A percentile compares a stretch with the other conserved stretches of the same genome.
phyloP scores from a whole-genome alignment of 2,797 vertebrate species.

The Chiroxiphia lanceolata region DNA sequence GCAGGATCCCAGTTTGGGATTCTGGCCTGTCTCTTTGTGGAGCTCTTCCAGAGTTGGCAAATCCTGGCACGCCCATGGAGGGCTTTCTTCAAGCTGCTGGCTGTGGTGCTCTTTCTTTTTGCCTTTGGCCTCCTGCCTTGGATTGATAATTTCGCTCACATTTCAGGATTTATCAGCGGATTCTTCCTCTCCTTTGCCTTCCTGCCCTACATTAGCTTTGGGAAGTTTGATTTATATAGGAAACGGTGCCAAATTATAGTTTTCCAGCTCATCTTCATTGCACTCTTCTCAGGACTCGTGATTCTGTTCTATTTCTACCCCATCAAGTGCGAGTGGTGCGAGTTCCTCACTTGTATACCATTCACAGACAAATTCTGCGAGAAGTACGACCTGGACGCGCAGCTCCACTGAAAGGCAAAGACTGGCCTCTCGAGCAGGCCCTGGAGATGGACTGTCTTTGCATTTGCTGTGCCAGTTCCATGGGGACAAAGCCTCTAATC shows the following conservation, averaged over 20 bases:
- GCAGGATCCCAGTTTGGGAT: slow-evolving; percentile 98
- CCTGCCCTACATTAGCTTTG: slow-evolving; percentile 98
- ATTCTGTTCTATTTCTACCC: slow-evolving; percentile 95
- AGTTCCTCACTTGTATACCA: slow-evolving; percentile 97
- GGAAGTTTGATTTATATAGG: slow-evolving; percentile 94
- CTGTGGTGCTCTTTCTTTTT: slow-evolving; percentile 93
- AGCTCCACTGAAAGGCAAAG: slow-evolving; percentile 87
- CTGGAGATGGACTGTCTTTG: slow-evolving; percentile 31
- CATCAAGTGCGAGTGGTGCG: slow-evolving; percentile 96
- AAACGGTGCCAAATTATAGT: slow-evolving; percentile 97
- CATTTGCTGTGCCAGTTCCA: slow-evolving; percentile 67
- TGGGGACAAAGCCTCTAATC: slow-evolving; percentile 64
- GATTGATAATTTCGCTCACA: slow-evolving; percentile 99
- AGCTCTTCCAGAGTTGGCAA: slow-evolving; percentile 99
- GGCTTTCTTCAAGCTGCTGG: slow-evolving; percentile 93
- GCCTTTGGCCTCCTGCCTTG: slow-evolving; percentile 95
- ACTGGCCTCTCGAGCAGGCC: slow-evolving; percentile 26
- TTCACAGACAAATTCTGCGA: slow-evolving; percentile 99
- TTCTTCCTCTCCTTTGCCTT: slow-evolving; percentile 98
- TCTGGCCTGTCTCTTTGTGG: slow-evolving; percentile 97
- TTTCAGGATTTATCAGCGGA: slow-evolving; percentile 94
- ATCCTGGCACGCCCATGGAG: slow-evolving; percentile 96
- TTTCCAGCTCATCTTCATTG: slow-evolving; percentile 91
- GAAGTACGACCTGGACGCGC: slow-evolving; percentile 97
- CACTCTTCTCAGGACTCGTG: slow-evolving; percentile 92